A percentile compares a stretch with the other conserved stretches of the same genome.
Conservation (phyloP, 1,140 invertebrate genomes). For the Lepeophtheirus salmonis region DNA sequence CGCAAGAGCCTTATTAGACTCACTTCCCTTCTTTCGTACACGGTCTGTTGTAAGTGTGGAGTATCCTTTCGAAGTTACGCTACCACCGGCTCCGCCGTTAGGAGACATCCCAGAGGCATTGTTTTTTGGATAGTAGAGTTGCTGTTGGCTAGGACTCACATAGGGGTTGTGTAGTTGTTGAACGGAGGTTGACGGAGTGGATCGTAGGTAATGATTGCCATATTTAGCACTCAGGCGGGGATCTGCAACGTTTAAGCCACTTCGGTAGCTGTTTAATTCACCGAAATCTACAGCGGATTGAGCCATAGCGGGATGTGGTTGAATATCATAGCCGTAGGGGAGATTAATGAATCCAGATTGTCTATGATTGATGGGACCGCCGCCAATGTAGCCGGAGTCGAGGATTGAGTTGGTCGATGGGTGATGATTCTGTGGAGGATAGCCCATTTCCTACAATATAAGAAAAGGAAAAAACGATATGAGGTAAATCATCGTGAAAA, state of each 20-base stretch:
- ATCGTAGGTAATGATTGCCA: constrained; percentile 11
- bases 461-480: no score
- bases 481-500: no score
- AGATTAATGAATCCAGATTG: not conserved
- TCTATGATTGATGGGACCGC: not conserved
- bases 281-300: not conserved
- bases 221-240: constrained; percentile 7
- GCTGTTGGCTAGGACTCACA: not conserved
- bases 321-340: not conserved
- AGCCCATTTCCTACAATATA: not conserved
- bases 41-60: not conserved
- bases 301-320: not conserved
- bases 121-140: not conserved
- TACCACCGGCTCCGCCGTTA: not conserved
- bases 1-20: no score
- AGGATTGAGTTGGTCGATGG: not conserved
- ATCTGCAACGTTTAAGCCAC: constrained; percentile 8
- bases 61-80: no score
- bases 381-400: not conserved
- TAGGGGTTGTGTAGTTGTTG: not conserved
- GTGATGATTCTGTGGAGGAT: no score
- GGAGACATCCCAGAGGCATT: not conserved
- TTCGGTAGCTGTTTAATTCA: not conserved
- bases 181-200: not conserved
- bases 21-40: not conserved